Conservation (phyloP, 1,140 invertebrate genomes). For the Dinoponera quadriceps region DNA sequence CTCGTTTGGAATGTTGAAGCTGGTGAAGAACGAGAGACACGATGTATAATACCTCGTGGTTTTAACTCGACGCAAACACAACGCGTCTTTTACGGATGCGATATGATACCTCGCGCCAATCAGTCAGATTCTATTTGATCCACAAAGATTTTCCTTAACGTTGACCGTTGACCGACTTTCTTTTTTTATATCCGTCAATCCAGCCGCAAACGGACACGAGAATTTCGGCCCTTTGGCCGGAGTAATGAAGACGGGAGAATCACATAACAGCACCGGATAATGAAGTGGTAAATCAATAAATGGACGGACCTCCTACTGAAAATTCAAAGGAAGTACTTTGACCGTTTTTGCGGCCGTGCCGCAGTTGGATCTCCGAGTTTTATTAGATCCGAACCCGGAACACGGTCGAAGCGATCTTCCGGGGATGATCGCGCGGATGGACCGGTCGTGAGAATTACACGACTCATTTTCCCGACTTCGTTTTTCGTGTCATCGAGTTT, state of each 20-base stretch:
- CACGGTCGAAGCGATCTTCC: not conserved
- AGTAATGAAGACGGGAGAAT: not conserved
- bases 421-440: constrained; percentile 11
- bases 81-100: not conserved
- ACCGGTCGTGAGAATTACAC: not conserved
- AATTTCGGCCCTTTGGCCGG: not conserved
- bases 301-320: not conserved
- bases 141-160: not conserved
- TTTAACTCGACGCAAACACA: too few species aligned
- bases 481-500: constrained; percentile 13
- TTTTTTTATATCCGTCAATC: constrained; percentile 14
- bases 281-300: constrained; percentile 7
- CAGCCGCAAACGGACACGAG: not conserved
- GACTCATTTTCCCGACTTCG: constrained; percentile 4
- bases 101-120: constrained; percentile 4
- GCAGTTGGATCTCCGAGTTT: constrained; percentile 8
- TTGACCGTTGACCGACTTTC: not conserved
- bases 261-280: not conserved
- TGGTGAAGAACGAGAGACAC: too few species aligned
- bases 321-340: not conserved
- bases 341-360: not conserved
- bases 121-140: not conserved
- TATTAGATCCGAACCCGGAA: not conserved
- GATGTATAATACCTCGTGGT: too few species aligned
- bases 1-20: too few species aligned